A percentile compares a stretch with the other conserved stretches of the same genome.
These are phyloP conservation scores for Cygnus buccinator DNA, from an alignment of 2,113 vertebrate genomes.

Conservation along the genomic window DNA sequence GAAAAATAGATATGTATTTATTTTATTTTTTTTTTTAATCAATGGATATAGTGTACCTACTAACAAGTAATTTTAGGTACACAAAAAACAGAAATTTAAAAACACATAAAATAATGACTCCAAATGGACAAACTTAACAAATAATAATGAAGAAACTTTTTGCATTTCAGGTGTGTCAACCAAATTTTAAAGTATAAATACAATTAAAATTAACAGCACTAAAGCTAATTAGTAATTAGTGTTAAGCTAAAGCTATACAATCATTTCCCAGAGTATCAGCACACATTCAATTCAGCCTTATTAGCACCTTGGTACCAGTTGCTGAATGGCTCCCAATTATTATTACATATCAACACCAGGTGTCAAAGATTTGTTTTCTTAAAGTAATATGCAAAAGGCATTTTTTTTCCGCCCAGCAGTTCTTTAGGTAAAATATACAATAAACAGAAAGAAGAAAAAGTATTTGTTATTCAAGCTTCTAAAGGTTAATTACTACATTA, in stretches of 20 bases:
- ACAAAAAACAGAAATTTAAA: slow-evolving; percentile 3
- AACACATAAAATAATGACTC: slow-evolving; percentile 30
- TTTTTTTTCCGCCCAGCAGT: slow-evolving; percentile 28
- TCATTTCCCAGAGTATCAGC: neutral
- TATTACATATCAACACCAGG: neutral
- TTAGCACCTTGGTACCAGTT: slow-evolving; percentile 30
- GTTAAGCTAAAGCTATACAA: slow-evolving; percentile 28
- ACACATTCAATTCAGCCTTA: slow-evolving; percentile 1
- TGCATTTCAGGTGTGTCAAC: neutral
- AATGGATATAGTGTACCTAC: neutral
- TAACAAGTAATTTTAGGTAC: slow-evolving; percentile 3
- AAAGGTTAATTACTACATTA: slow-evolving; percentile 69
- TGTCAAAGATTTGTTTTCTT: neutral
- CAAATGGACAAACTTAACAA: slow-evolving; percentile 28
- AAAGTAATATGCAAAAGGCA: slow-evolving; percentile 40
- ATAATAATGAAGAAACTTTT: slow-evolving; percentile 29
- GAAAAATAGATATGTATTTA: neutral
- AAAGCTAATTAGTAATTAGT: neutral
- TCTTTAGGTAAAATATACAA: slow-evolving; percentile 2
- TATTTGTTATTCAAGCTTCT: neutral
- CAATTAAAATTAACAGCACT: slow-evolving; percentile 18
- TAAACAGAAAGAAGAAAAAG: slow-evolving; percentile 31
- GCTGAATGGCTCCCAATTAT: slow-evolving; percentile 43
- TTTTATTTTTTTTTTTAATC: slow-evolving; percentile 3
- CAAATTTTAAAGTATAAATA: slow-evolving; percentile 22